Percentiles rank a stretch among this genome's conserved stretches.
phyloP scores from a whole-genome alignment of 2,797 vertebrate species.

The Sarcophilus harrisii region DNA sequence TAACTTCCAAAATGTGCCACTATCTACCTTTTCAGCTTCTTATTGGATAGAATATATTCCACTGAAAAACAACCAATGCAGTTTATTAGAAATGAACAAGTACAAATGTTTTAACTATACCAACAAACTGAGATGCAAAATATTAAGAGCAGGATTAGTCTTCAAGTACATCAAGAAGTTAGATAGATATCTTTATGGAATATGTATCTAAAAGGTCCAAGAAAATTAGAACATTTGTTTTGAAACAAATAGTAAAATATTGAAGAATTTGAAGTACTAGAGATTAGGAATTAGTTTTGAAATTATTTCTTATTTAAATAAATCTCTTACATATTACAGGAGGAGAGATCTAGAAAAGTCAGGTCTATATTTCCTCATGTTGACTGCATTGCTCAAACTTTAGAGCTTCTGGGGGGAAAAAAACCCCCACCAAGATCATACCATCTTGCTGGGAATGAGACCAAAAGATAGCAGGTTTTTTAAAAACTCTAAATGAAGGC shows the following conservation, averaged over 20 bases:
- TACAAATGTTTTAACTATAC: neutral
- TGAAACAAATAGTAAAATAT: neutral
- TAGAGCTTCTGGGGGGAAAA: neutral
- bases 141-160: neutral
- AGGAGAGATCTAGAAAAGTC: neutral
- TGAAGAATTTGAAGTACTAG: neutral
- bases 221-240: neutral
- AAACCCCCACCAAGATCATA: neutral
- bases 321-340: neutral
- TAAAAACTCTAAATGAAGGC: neutral
- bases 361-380: neutral
- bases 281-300: neutral
- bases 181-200: neutral
- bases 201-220: neutral
- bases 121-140: neutral
- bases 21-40: neutral
- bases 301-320: neutral
- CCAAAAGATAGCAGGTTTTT: neutral
- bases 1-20: neutral
- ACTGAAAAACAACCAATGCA: neutral
- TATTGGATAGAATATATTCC: neutral
- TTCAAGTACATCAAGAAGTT: neutral
- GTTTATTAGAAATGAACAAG: neutral
- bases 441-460: neutral
- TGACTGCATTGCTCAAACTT: neutral